Conservation (phyloP, 2,113 vertebrate species). For the Oplegnathus fasciatus region DNA sequence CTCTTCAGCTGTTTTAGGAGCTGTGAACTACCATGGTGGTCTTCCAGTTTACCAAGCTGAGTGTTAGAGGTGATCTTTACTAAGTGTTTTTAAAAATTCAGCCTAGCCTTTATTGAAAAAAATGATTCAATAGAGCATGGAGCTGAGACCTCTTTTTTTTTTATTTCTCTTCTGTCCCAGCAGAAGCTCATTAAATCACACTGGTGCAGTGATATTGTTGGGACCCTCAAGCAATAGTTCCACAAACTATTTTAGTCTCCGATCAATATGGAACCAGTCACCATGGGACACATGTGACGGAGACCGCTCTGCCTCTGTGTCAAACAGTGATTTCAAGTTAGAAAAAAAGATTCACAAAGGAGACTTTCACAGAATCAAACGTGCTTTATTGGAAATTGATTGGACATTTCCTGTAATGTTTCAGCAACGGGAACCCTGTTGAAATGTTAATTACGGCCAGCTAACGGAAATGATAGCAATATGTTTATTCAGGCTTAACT, state of each 20-base stretch:
- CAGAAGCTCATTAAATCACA: conserved; percentile 18
- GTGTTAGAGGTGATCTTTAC: not conserved
- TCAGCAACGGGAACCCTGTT: conserved; percentile 16
- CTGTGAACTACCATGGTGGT: not conserved
- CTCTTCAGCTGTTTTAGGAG: not conserved
- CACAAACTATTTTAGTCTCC: not conserved
- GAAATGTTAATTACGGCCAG: conserved; percentile 26
- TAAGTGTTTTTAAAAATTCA: not conserved
- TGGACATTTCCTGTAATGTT: conserved; percentile 25
- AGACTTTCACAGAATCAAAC: not conserved
- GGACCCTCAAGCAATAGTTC: conserved; percentile 10
- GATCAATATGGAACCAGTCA: conserved; percentile 23
- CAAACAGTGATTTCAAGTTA: not conserved
- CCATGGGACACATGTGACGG: not conserved
- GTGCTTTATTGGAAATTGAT: not conserved
- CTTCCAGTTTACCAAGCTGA: not conserved
- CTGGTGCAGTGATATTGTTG: not conserved
- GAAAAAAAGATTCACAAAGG: not conserved
- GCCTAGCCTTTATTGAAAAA: not conserved
- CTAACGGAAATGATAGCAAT: conserved; percentile 17
- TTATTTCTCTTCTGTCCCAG: not conserved
- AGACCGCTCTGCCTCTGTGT: not conserved
- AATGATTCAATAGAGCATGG: not conserved
- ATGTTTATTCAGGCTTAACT: conserved; percentile 43
- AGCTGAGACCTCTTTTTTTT: not conserved